Base-by-base conservation (phyloP, 1,140 invertebrate genomes). In the Batillaria attramentaria region DNA sequence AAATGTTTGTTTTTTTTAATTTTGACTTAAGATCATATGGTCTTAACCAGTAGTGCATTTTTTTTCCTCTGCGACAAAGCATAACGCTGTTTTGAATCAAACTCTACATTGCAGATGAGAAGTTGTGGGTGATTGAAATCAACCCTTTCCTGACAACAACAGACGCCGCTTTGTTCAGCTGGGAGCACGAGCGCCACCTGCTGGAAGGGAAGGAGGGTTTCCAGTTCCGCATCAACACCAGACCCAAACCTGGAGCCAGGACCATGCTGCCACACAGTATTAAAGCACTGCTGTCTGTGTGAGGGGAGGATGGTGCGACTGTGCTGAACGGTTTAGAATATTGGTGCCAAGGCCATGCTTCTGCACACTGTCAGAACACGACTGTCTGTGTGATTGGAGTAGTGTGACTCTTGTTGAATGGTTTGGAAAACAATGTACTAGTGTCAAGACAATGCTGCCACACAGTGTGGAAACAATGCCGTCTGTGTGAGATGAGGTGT, bases 131-230 rank as follows among this genome's bases (percentile, higher is more conserved):
- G 37, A 89, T 89, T 41, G 88, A 89, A 62, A 83, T 89, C 31
- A 89, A 89, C 73, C 88, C 88, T 35, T 89, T 85, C 46, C 57
- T 87, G 54, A 79, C 82, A 65, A 87, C 88, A 75, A 89, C 88
- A 60, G 88, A 89, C 77, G 84, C 86, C 1, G 88, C 84, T 18
- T 66, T 89, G 50, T 89, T 89, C 54, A 87, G 86, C 80, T 89
- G 88, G 88, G 79, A 88, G 42, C 83, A 86, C 41, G 88, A 89
- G 78, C 72, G 81, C 42, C 74, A 77, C 37, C 41, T 89, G 28
- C 75, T 89, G n/a, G 79, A 86, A 78, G 86, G 86, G 39, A 42
- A 78, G 60, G 35, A 81, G 20, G 83, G 82, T 24, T 83, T 85
- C 69, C 70, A 81, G 28, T 88, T 87, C 73, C 77, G 88, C 50